Conservation (phyloP, 1,140 invertebrate genomes). For the Drosophila grimshawi region DNA sequence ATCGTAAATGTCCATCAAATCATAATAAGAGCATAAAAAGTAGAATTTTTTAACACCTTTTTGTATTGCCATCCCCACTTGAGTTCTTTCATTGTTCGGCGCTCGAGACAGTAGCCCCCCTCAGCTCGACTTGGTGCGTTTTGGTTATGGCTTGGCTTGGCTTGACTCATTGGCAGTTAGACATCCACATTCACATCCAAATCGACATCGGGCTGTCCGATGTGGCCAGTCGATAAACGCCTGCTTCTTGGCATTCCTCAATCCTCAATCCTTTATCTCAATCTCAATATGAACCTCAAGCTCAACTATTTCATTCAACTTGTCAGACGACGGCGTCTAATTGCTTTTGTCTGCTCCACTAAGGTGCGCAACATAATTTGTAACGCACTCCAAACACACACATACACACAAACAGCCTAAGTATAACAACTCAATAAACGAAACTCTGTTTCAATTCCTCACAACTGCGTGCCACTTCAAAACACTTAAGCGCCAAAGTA, state of each 20-base stretch:
- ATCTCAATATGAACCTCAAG: conserved; percentile 15
- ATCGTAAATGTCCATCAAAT: conserved; percentile 80
- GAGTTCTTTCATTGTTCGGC: conserved; percentile 56
- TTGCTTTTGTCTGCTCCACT: conserved; percentile 81
- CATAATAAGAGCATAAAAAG: conserved; percentile 80
- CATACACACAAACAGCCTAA: conserved; percentile 33
- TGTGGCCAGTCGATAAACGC: conserved; percentile 68
- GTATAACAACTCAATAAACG: conserved; percentile 77
- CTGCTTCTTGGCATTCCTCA: conserved; percentile 52
- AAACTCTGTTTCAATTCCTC: conserved; percentile 38
- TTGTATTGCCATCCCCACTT: conserved; percentile 61
- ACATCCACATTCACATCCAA: conserved; percentile 43
- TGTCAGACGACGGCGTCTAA: conserved; percentile 78
- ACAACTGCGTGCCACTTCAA: conserved; percentile 26
- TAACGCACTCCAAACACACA: conserved; percentile 59
- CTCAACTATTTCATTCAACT: conserved; percentile 71
- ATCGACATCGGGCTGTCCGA: conserved; percentile 38
- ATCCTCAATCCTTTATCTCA: conserved; percentile 38
- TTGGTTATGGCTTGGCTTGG: not conserved
- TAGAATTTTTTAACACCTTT: conserved; percentile 81
- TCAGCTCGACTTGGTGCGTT: not conserved
- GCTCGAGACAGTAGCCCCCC: conserved; percentile 68
- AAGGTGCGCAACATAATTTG: conserved; percentile 70
- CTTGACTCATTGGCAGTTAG: conserved; percentile 63
- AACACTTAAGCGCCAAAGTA: conserved; percentile 78